Base-by-base conservation (phyloP, 2,888 invertebrate genomes). In the Tiphia femorata region DNA sequence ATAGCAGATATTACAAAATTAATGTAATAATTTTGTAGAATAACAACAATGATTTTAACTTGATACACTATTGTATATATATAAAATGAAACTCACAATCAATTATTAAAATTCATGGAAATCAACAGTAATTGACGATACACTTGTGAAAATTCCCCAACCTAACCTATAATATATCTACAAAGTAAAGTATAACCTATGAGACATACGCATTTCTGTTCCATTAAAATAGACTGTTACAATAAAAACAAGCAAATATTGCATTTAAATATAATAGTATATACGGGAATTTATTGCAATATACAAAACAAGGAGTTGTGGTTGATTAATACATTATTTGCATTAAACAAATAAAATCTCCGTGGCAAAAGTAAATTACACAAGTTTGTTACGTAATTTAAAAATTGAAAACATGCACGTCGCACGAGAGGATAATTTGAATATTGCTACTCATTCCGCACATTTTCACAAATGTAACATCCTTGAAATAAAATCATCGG, bases 341-440 rank as follows among this genome's bases (percentile, higher is more conserved):
- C 3, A 6, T 5, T 4, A 8, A 41, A 48, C 37, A 17, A n/a
- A 8, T 20, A 37, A 27, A 20, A 38, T 16, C 23, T n/a, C n/a
- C 19, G 5, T 23, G 0, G 3, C 10, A 23, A 29, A 12, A 25
- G 2, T n/a, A 29, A 35, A 2, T 40, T 19, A 14, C 5, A 7
- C n/a, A 20, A 5, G 7, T 53, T 53, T 5, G 47, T 70, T 70
- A 70, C 54, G 68, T 71, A 70, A 70, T 67, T 65, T 57, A 40
- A n/a, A 17, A 16, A 37, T 23, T 12, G 5, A 48, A 35, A 58
- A 48, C 41, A 33, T 37, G n/a, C n/a, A n/a, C n/a, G 17, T 17
- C 5, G 1, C 6, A 8, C 7, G 8, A 3, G 20, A 0, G 14
- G 0, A 16, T 2, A 16, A 19, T n/a, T 17, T 8, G 7, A 25